These are phyloP conservation scores for Fulica atra DNA, from an alignment of 2,113 vertebrate species.

Conservation along the genomic window DNA sequence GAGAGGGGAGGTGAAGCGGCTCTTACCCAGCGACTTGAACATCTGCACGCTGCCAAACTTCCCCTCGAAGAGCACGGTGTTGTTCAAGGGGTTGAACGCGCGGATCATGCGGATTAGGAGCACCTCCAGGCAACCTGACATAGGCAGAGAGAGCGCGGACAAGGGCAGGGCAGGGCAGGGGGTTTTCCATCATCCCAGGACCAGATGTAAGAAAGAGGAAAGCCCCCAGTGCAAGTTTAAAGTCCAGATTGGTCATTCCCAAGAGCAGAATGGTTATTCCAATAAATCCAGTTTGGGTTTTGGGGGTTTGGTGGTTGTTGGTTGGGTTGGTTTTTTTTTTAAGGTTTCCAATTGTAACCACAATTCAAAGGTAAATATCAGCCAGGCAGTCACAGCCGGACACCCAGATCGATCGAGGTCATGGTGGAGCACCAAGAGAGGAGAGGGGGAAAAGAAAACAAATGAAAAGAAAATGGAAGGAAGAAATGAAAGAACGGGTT, in stretches of 20 bases:
- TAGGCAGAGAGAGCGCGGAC: slow-evolving; percentile 35
- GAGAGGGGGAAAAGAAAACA: slow-evolving; percentile 22
- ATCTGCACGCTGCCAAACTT: slow-evolving; percentile 84
- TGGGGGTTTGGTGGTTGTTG: neutral
- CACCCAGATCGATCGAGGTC: neutral
- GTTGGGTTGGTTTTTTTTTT: neutral
- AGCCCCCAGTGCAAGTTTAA: slow-evolving; percentile 3
- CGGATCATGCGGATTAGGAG: slow-evolving; percentile 90
- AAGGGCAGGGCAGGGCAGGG: slow-evolving; percentile 46
- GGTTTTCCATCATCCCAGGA: slow-evolving; percentile 17
- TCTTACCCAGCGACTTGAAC: slow-evolving; percentile 90
- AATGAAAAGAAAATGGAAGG: slow-evolving; percentile 37
- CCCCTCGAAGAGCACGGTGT: slow-evolving; percentile 88
- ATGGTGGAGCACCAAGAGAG: neutral
- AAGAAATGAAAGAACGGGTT: slow-evolving; percentile 38
- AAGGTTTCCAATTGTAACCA: neutral
- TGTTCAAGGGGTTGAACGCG: slow-evolving; percentile 88
- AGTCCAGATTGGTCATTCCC: slow-evolving; percentile 21
- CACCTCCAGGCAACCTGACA: slow-evolving; percentile 87
- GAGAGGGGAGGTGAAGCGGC: rapidly evolving
- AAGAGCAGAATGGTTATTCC: neutral
- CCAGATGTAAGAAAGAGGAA: neutral
- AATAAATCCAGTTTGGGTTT: neutral
- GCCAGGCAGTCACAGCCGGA: neutral
- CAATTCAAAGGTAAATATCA: neutral